Evolutionary conservation across 2,797 vertebrate genomes (phyloP), one percentile per base, ranked within the genome.

Genomic region (Micropoecilia bifurca): DNA sequence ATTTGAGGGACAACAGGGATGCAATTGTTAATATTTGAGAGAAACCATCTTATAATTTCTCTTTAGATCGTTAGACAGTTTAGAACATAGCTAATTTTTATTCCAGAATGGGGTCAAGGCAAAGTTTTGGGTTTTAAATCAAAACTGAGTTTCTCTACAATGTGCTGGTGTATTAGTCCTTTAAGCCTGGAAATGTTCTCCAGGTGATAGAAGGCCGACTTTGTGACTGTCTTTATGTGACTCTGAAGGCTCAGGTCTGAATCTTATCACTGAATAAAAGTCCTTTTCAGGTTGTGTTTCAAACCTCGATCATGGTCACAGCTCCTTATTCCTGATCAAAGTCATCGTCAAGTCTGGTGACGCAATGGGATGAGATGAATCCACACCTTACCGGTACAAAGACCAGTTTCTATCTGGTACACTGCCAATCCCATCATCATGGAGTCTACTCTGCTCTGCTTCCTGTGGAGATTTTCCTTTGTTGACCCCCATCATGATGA

Each of bases 391-490:
- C 18, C 30, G 9, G 30, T 36, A 63, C 14, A 36, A 63, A 63
- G 6, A 16, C 61, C 18, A 20, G 16, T 36, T 63, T 36, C 16
- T 63, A 20, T 20, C 16, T 20, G 16, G 36, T 14, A 12, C 7
- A 22, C 30, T 39, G 39, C 61, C 9, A 22, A 41, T 20, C 20
- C 16, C 9, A 12, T 20, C 36, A 25, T 68, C 18, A 41, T 39
- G 10, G 20, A 22, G 16, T 66, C 20, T 72, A 9, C 28, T 33
- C 46, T 12, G 47, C 1, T 73, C 28, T 10, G 43, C 28, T 73
- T 73, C 47, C 47, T 73, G 46, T 36, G 20, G 71, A 50, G 47
- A 33, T 33, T 73, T 39, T 66, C 3, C 16, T 72, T 71, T 72
- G n/a, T 25, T 50, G 28, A 33, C 47, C 43, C 22, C n/a, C 28